Percentiles rank a stretch among this genome's conserved stretches.
Conservation (phyloP, 2,113 vertebrate species). For the Tautogolabrus adspersus region DNA sequence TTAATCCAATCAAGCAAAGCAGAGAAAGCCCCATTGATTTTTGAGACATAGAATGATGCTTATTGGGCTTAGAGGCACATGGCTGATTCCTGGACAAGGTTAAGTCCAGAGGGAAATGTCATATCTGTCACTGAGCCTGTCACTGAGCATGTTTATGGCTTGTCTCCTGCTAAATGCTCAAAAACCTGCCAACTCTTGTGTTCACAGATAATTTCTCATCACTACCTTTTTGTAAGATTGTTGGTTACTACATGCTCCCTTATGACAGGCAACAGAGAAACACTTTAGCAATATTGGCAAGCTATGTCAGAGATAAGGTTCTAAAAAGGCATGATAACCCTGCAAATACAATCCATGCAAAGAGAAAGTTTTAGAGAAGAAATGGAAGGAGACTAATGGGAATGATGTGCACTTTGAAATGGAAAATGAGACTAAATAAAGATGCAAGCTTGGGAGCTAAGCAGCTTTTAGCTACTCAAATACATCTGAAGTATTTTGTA, state of each 20-base stretch:
- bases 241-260: background rate
- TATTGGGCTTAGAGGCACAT: conserved; percentile 71
- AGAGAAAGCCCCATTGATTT: conserved; percentile 77
- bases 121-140: conserved; percentile 55
- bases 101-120: conserved; percentile 66
- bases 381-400: conserved; percentile 22
- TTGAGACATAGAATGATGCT: conserved; percentile 72
- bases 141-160: conserved; percentile 36
- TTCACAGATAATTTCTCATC: conserved; percentile 20
- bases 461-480: conserved; percentile 31
- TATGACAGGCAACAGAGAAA: conserved; percentile 17
- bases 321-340: background rate
- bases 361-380: conserved; percentile 16
- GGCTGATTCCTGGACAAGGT: conserved; percentile 72
- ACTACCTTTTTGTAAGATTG: conserved; percentile 14
- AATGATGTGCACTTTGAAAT: conserved; percentile 28
- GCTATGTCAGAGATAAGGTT: background rate
- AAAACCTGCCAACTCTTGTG: conserved; percentile 20
- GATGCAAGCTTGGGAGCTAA: conserved; percentile 1
- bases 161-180: conserved; percentile 32
- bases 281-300: conserved; percentile 6
- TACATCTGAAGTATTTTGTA: conserved; percentile 5
- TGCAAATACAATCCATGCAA: conserved; percentile 54
- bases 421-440: conserved; percentile 27
- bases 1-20: conserved; percentile 84